Evolutionary conservation across 1,140 invertebrate species (phyloP).

Genomic region (Branchinecta lindahli): DNA sequence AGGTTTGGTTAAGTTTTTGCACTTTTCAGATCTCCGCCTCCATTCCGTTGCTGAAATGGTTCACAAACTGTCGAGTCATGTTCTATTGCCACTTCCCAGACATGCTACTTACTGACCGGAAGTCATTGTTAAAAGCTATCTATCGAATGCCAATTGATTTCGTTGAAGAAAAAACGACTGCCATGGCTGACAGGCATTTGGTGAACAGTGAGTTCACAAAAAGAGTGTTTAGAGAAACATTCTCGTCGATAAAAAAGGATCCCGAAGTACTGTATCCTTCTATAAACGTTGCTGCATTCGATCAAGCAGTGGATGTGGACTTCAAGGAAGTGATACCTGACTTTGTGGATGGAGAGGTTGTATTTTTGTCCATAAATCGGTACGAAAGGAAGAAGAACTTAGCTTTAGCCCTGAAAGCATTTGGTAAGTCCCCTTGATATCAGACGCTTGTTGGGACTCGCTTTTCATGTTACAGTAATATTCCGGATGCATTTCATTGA

Average conservation of each 20-base stretch:
- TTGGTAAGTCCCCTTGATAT: conserved; percentile 43
- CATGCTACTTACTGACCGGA: conserved; percentile 57
- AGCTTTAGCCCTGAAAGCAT: conserved; percentile 58
- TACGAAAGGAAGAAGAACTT: conserved; percentile 96
- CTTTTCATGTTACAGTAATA: no score
- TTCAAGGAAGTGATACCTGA: conserved; percentile 33
- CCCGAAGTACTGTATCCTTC: conserved; percentile 87
- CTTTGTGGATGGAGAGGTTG: conserved; percentile 27
- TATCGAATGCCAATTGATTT: conserved; percentile 83
- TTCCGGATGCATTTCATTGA: no score
- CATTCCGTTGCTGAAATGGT: conserved; percentile 60
- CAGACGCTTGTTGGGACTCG: neutral
- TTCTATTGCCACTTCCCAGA: conserved; percentile 99
- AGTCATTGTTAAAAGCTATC: conserved; percentile 49
- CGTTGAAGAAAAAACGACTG: conserved; percentile 76
- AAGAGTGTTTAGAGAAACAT: conserved; percentile 66
- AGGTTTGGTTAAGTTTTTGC: conserved; percentile 10
- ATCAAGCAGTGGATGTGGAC: conserved; percentile 37
- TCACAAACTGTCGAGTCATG: conserved; percentile 47
- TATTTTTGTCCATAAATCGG: conserved; percentile 89
- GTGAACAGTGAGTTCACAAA: conserved; percentile 91
- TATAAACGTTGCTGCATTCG: conserved; percentile 63
- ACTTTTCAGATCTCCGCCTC: conserved; percentile 51
- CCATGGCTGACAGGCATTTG: conserved; percentile 44
- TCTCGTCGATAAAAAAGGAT: conserved; percentile 45